phyloP scores from a whole-genome alignment of 2,888 invertebrate genomes.

The Laothoe populi region DNA sequence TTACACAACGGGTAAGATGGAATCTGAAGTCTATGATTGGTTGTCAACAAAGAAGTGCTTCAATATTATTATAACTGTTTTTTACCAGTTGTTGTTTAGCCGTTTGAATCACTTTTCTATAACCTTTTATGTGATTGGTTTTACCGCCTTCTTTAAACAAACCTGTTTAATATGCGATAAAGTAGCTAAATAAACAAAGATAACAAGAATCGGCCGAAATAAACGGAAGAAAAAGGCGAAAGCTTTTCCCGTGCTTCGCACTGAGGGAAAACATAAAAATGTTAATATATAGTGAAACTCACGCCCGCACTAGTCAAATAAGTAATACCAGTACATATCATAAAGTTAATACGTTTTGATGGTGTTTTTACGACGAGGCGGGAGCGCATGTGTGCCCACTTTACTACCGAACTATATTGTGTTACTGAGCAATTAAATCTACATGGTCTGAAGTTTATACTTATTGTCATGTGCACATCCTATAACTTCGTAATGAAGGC shows the following conservation, averaged over 20 bases:
- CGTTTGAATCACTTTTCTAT: too few relatives aligned
- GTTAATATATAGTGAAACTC: neutral
- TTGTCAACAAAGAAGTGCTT: too few relatives aligned
- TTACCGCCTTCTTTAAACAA: too few relatives aligned
- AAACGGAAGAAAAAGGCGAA: too few relatives aligned
- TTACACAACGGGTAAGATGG: neutral
- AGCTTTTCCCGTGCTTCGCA: too few relatives aligned
- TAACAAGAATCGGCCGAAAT: too few relatives aligned
- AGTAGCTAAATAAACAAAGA: too few relatives aligned
- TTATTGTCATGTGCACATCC: neutral
- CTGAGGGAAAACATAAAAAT: neutral
- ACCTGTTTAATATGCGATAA: too few relatives aligned
- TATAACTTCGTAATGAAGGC: neutral
- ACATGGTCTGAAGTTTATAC: slow-evolving; percentile 15
- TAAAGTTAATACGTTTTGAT: slow-evolving; percentile 24
- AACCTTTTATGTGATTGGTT: too few relatives aligned
- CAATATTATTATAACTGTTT: too few relatives aligned
- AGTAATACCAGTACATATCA: slow-evolving; percentile 3
- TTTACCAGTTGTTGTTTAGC: too few relatives aligned
- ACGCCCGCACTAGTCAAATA: neutral
- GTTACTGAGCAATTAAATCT: slow-evolving; percentile 18
- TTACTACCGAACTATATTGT: slow-evolving; percentile 23
- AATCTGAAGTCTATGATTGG: neutral
- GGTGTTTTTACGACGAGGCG: slow-evolving; percentile 21
- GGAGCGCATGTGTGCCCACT: slow-evolving; percentile 23